Base-by-base conservation (phyloP, 2,797 vertebrate genomes). In the Epinephelus awoara region DNA sequence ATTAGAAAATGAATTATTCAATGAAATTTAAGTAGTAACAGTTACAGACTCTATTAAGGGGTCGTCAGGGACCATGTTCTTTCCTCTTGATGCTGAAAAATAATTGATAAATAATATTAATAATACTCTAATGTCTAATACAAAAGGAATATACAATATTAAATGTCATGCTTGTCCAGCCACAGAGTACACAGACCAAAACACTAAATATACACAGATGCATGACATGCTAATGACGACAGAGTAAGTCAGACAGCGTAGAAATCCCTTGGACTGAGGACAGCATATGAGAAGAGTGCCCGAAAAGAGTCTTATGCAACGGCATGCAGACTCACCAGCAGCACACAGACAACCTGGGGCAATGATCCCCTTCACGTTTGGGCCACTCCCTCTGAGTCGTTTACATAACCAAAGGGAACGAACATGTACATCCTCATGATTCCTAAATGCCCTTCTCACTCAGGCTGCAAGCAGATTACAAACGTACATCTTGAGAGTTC, bases 271-370 rank as follows among this genome's bases (percentile, higher is more conserved):
- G 61, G 75, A 82, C 62, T 70, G 9, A 1, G 23, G 42, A 86
- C 80, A 75, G 64, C 50, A 55, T 85, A 84, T 38, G 58, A 86
- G 76, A 56, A 88, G 75, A 89, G 85, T 88, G 85, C 82, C 82
- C n/a, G 2, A 77, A 92, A 91, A 89, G 77, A 85, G 75, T 83
- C 81, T 93, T 92, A 89, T 63, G 89, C 88, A 93, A 92, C 59
- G 29, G 66, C 55, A 18, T 73, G 64, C 74, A 69, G 59, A 79
- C 63, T 82, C 70, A 47, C n/a, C 73, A 77, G 81, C 55, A 77
- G 81, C 55, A 13, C 68, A 75, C 77, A 76, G 82, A 74, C 71
- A 68, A 92, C 89, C 88, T 83, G 83, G 42, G 34, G 75, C 71
- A 66, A 62, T 82, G 87, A 86, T 85, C 75, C 82, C 54, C 79